Percentiles rank a stretch among this genome's conserved stretches.
phyloP scores from a whole-genome alignment of 2,888 invertebrate genomes.

The Hoplodrina ambigua region DNA sequence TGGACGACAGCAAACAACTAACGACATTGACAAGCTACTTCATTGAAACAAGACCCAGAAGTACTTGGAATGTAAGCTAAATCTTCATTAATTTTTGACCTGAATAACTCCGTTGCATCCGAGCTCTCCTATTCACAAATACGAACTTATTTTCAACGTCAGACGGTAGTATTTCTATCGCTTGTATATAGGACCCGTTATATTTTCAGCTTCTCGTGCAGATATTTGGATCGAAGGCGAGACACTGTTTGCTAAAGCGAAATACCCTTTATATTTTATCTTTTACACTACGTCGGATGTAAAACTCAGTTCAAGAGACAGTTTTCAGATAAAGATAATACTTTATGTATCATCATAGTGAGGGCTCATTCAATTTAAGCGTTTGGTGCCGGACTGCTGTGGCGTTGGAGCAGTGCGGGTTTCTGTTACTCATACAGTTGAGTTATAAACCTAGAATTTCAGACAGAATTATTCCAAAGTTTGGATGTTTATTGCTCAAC shows the following conservation, averaged over 20 bases:
- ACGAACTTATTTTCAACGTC: conserved; percentile 57
- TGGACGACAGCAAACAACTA: conserved; percentile 55
- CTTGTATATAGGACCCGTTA: conserved; percentile 47
- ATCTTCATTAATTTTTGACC: conserved; percentile 55
- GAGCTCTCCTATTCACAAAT: conserved; percentile 44
- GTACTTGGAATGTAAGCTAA: conserved; percentile 65
- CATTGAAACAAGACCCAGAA: conserved; percentile 43
- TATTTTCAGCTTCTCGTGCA: conserved; percentile 64
- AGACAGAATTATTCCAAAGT: no score
- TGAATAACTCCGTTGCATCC: conserved; percentile 30
- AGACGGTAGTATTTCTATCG: conserved; percentile 59
- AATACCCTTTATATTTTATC: conserved; percentile 73
- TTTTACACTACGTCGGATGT: conserved; percentile 67
- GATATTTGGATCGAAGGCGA: conserved; percentile 66
- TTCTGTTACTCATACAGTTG: no score
- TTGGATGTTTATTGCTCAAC: no score
- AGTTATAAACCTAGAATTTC: no score
- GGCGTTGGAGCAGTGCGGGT: no score
- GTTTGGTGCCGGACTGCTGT: no score
- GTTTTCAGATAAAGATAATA: conserved; percentile 26
- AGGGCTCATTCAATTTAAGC: no score
- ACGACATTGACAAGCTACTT: conserved; percentile 55
- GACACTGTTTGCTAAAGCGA: conserved; percentile 70
- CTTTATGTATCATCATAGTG: background rate
- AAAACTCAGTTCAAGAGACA: conserved; percentile 68